Evolutionary conservation across 2,113 vertebrate species (phyloP).

Genomic region (Poicephalus meyeri): DNA sequence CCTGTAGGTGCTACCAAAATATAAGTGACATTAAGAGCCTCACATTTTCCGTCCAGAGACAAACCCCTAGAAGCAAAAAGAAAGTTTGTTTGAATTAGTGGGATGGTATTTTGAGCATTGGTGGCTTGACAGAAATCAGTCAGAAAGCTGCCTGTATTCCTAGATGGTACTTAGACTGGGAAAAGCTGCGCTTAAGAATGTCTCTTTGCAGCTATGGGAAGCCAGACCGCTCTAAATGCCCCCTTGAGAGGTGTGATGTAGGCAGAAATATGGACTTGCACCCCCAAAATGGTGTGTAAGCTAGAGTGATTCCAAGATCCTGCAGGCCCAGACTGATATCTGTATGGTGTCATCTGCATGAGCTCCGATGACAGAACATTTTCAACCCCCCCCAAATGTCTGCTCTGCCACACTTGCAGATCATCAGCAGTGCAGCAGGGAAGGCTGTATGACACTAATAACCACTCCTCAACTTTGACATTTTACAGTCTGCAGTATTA

Average conservation of each 20-base stretch:
- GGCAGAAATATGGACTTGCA: background rate
- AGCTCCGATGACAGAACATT: background rate
- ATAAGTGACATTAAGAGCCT: background rate
- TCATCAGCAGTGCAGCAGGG: background rate
- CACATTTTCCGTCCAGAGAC: background rate
- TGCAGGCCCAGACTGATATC: background rate
- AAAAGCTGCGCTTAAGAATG: background rate
- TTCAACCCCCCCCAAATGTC: background rate
- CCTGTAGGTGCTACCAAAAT: conserved; percentile 13
- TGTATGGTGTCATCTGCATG: background rate
- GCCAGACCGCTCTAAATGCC: background rate
- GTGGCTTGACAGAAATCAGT: background rate
- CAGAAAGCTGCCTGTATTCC: background rate
- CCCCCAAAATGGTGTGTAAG: background rate
- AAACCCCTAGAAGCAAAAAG: background rate
- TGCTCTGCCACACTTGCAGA: background rate
- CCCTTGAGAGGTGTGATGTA: background rate
- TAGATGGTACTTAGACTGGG: background rate
- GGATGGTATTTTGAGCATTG: background rate
- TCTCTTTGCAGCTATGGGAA: background rate
- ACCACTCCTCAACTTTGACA: background rate
- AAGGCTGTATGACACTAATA: background rate
- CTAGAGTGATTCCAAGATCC: background rate
- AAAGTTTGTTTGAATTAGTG: background rate
- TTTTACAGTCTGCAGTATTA: background rate